Evolutionary conservation across 2,888 invertebrate species (phyloP), one percentile per base, ranked within the genome.

Genomic region (Mesoligia furuncula): DNA sequence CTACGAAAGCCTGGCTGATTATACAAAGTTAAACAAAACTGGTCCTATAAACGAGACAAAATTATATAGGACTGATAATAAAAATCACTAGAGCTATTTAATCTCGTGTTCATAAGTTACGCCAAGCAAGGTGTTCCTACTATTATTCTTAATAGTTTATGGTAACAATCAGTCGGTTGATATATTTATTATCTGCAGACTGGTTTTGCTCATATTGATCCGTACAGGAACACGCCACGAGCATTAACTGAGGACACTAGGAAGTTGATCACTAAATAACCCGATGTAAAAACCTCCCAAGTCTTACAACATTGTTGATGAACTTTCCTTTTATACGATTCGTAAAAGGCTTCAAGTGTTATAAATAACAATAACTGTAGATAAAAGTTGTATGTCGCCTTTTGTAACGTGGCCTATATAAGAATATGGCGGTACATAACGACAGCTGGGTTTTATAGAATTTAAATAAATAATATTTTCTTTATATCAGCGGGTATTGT

Each of bases 381-480:
- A 92, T 91, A 91, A 92, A 92, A 87, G 86, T 88, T 88, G 88
- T 89, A 87, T 83, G 88, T 88, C 80, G 87, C 85, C 90, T 90
- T 90, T 92, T 92, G 90, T 92, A 87, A 88, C 79, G 82, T 90
- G 92, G 89, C 92, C 90, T 91, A 92, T 91, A 94, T 95, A 91
- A 94, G 92, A 93, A 93, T 92, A 90, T 89, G 91, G 93, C 91
- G 92, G 93, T 92, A 93, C 91, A 93, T 94, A 95, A 94, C 92
- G 93, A 92, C 92, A 91, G 91, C 91, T 92, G 93, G 91, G 92
- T 94, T 94, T 94, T 95, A 95, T 95, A 93, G 93, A 95, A 94
- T 95, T 94, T 95, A 93, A 95, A 94, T 95, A 95, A 96, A 95
- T 96, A 96, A 96, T 96, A 96, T 96, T 96, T 96, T 95, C 96